phyloP scores from a whole-genome alignment of 2,888 invertebrate genomes.

The Sussaba pulchella region DNA sequence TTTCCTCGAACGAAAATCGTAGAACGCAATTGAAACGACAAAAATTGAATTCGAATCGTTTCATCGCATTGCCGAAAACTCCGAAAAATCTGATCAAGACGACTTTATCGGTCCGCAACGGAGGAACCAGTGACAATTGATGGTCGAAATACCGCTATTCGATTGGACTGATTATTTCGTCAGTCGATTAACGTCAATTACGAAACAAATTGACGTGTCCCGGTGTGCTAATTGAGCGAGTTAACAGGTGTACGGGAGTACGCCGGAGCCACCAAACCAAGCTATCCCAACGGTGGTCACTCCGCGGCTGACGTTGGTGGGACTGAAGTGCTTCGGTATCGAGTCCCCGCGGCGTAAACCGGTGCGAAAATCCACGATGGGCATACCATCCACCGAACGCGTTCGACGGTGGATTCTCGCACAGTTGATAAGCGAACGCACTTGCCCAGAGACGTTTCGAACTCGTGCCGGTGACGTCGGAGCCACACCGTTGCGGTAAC shows the following conservation, averaged over 20 bases:
- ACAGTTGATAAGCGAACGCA: constrained; percentile 28
- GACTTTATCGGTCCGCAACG: too few relatives aligned
- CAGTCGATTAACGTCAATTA: constrained; percentile 60
- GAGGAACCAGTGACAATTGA: constrained; percentile 4
- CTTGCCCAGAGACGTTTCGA: constrained; percentile 1
- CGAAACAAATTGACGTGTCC: constrained; percentile 53
- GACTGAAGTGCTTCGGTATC: constrained; percentile 1
- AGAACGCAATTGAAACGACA: too few relatives aligned
- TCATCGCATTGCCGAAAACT: too few relatives aligned
- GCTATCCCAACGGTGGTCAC: constrained; percentile 27
- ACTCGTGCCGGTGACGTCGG: neutral
- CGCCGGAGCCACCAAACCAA: neutral
- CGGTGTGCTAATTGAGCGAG: constrained; percentile 53
- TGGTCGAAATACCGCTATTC: constrained; percentile 40
- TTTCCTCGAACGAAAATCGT: too few relatives aligned
- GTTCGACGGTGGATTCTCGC: constrained; percentile 26
- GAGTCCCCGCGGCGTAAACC: constrained; percentile 5
- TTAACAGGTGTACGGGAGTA: constrained; percentile 19
- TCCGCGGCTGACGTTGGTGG: too few relatives aligned
- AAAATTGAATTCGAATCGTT: too few relatives aligned
- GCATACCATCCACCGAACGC: constrained; percentile 32
- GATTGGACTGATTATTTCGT: constrained; percentile 56
- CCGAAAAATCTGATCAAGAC: too few relatives aligned
- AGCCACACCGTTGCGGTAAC: constrained; percentile 1
- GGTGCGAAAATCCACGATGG: constrained; percentile 28